Percentiles rank a stretch among this genome's conserved stretches.
These are phyloP conservation scores for Chrysolina haemoptera DNA, from an alignment of 2,888 invertebrate species.

Conservation along the genomic window DNA sequence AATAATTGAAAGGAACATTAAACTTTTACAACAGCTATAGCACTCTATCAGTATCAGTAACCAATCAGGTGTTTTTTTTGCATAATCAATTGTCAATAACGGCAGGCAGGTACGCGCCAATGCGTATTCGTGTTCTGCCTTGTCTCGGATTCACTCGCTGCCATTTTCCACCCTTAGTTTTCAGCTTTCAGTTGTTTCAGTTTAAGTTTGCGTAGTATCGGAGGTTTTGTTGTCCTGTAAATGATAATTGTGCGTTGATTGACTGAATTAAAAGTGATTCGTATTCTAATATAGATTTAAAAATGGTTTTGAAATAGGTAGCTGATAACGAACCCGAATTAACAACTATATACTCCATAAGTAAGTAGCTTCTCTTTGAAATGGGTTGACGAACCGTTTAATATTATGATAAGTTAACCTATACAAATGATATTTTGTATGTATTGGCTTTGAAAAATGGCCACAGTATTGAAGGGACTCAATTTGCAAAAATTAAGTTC, in stretches of 20 bases:
- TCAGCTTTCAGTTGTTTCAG: slow-evolving; percentile 16
- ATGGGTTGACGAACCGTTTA: neutral
- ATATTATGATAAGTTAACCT: too few relatives aligned
- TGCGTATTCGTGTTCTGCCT: slow-evolving; percentile 13
- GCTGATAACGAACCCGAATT: neutral
- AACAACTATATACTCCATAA: neutral
- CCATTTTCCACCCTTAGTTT: slow-evolving; percentile 14
- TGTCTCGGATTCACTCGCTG: neutral
- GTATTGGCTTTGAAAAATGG: too few relatives aligned
- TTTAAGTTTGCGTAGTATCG: neutral
- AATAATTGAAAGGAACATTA: neutral
- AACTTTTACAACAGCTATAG: neutral
- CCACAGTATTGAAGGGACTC: too few relatives aligned
- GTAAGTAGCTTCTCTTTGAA: neutral
- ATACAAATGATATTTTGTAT: too few relatives aligned
- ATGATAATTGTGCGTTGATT: neutral
- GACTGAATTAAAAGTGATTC: neutral
- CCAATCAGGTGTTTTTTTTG: neutral
- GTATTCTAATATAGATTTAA: neutral
- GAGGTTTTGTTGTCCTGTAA: neutral
- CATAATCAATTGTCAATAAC: neutral
- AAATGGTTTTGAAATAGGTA: neutral
- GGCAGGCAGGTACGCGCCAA: neutral
- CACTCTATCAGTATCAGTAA: neutral
- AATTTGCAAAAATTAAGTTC: too few relatives aligned